Conservation (phyloP, 2,888 invertebrate species). For the Drosophila fulvimacula region DNA sequence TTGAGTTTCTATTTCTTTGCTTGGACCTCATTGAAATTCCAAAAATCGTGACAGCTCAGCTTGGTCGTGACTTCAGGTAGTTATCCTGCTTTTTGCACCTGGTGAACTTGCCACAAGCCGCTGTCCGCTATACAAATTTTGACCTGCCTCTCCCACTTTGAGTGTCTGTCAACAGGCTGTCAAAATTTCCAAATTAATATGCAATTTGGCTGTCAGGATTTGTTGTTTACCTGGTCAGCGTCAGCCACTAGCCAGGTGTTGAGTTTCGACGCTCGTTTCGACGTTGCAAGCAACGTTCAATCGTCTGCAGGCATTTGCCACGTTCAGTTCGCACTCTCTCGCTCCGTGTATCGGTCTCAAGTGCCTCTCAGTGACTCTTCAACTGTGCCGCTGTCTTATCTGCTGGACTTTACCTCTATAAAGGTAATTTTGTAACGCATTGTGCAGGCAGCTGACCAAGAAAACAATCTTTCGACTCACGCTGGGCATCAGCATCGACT, state of each 20-base stretch:
- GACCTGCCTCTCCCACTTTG: slow-evolving; percentile 38
- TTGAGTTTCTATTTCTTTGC: background rate
- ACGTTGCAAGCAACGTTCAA: slow-evolving; percentile 48
- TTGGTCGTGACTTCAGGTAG: slow-evolving; percentile 10
- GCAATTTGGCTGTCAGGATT: slow-evolving; percentile 69
- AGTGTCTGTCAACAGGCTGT: slow-evolving; percentile 50
- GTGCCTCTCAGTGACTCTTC: slow-evolving; percentile 16
- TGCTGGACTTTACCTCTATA: background rate
- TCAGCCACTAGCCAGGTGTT: slow-evolving; percentile 31
- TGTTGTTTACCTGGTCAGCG: slow-evolving; percentile 48
- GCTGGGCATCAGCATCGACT: slow-evolving; percentile 24
- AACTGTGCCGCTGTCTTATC: slow-evolving; percentile 31
- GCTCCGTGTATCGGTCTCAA: background rate
- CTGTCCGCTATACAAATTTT: background rate
- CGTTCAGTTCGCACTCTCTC: slow-evolving; percentile 52
- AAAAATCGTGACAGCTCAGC: background rate
- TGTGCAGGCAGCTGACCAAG: background rate
- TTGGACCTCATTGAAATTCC: background rate
- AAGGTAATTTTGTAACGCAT: background rate
- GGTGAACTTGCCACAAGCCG: slow-evolving; percentile 7
- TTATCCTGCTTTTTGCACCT: slow-evolving; percentile 26
- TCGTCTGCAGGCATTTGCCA: slow-evolving; percentile 55
- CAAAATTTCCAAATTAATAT: slow-evolving; percentile 70
- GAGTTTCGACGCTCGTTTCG: slow-evolving; percentile 3
- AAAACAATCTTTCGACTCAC: slow-evolving; percentile 34